phyloP scores from a whole-genome alignment of 2,113 vertebrate genomes.

The Sarotherodon lohbergeri region DNA sequence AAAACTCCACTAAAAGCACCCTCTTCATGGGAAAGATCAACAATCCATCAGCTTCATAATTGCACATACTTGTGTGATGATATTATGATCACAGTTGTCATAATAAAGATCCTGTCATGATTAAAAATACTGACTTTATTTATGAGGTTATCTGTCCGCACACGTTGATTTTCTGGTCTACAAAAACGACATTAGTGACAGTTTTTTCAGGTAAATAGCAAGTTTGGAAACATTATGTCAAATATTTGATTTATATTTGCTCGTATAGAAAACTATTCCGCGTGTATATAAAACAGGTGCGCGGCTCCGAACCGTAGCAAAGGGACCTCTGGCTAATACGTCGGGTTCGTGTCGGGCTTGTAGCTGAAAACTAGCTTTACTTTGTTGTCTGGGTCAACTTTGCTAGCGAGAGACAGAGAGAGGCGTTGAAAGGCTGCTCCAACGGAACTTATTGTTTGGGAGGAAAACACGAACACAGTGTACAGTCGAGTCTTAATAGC shows the following conservation, averaged over 20 bases:
- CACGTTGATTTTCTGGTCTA: not conserved
- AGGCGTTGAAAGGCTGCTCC: no score
- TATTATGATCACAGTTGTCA: not conserved
- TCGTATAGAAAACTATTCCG: rapidly evolving
- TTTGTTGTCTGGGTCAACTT: no score
- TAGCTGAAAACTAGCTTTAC: no score
- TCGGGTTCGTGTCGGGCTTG: no score
- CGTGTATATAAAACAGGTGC: no score
- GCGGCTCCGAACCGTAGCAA: rapidly evolving
- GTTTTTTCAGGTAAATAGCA: not conserved
- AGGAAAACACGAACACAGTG: no score
- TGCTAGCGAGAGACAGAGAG: no score
- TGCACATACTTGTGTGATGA: not conserved
- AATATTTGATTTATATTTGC: no score
- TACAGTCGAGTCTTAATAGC: no score
- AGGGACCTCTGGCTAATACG: no score
- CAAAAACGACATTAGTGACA: no score
- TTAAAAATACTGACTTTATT: not conserved
- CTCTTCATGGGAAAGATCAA: constrained; percentile 78
- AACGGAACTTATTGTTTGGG: rapidly evolving
- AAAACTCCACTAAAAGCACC: constrained; percentile 67
- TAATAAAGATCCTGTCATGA: not conserved
- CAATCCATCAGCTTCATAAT: constrained; percentile 45
- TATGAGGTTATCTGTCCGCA: not conserved
- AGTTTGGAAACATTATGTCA: not conserved